These are phyloP conservation scores for Latrodectus elegans DNA, from an alignment of 2,888 invertebrate genomes.

Conservation along the genomic window DNA sequence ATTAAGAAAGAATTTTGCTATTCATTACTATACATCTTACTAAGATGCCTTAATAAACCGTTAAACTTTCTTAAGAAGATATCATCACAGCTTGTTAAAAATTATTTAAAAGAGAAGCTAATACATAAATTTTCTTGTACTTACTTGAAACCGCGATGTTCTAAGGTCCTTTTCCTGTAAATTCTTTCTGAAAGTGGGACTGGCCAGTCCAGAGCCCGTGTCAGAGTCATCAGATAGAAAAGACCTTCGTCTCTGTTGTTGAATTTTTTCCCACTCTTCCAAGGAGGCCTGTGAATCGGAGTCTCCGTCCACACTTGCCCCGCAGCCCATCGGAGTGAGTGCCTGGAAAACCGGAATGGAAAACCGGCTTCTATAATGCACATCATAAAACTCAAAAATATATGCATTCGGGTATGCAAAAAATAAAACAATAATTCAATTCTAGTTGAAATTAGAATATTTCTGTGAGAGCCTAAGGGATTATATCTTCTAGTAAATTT, in stretches of 20 bases:
- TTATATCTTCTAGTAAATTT: not conserved
- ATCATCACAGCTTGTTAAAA: too few relatives aligned
- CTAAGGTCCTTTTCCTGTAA: conserved; percentile 38
- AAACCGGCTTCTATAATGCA: not conserved
- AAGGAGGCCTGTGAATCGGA: conserved; percentile 66
- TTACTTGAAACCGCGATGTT: conserved; percentile 53
- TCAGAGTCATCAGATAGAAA: conserved; percentile 44
- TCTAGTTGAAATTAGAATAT: not conserved
- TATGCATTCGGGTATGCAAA: not conserved
- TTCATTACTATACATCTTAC: too few relatives aligned
- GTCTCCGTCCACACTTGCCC: conserved; percentile 65
- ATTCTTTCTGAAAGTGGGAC: conserved; percentile 25
- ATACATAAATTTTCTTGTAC: too few relatives aligned
- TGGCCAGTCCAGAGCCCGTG: conserved; percentile 27
- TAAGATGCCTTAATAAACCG: too few relatives aligned
- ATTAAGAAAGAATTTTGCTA: too few relatives aligned
- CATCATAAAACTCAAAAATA: not conserved
- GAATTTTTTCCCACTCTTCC: conserved; percentile 60
- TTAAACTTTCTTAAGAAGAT: too few relatives aligned
- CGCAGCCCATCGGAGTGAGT: conserved; percentile 53
- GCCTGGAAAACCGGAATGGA: not conserved
- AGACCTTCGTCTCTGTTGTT: conserved; percentile 21
- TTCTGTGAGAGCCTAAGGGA: not conserved
- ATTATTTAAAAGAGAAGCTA: too few relatives aligned
- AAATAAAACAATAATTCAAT: not conserved